Evolutionary conservation across 2,113 vertebrate species (phyloP).

Genomic region (Oreochromis niloticus): DNA sequence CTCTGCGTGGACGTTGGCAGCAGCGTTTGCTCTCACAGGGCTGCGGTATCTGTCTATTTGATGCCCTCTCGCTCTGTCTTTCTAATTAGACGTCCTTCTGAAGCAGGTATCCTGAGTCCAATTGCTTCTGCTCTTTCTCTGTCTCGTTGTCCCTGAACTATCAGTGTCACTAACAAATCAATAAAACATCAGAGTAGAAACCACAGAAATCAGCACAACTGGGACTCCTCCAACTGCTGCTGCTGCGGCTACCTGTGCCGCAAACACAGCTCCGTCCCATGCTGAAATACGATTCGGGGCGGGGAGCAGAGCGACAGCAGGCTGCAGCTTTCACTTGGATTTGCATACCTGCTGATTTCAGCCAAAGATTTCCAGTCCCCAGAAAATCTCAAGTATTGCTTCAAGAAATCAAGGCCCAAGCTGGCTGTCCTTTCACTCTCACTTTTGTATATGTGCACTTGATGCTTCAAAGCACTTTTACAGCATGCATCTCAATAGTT

Average conservation of each 20-base stretch:
- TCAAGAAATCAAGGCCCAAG: not conserved
- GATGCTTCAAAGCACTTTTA: not conserved
- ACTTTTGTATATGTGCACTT: not conserved
- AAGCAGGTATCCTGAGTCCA: conserved; percentile 15
- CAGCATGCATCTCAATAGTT: not conserved
- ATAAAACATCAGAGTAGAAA: conserved; percentile 46
- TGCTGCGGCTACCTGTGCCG: conserved; percentile 26
- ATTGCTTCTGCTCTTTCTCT: not conserved
- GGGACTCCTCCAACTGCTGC: not conserved
- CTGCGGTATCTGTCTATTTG: conserved; percentile 16
- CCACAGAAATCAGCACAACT: conserved; percentile 49
- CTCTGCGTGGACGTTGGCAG: not conserved
- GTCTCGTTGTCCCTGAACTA: conserved; percentile 7
- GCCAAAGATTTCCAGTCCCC: not conserved
- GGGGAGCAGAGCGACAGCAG: not conserved
- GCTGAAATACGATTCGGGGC: not conserved
- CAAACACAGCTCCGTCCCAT: not conserved
- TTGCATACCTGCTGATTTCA: not conserved
- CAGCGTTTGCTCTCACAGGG: not conserved
- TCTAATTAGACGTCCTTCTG: conserved; percentile 41
- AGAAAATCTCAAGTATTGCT: not conserved
- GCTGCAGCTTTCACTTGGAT: not conserved
- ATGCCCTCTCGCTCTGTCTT: conserved; percentile 11
- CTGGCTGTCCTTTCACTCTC: not conserved
- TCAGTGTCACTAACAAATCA: conserved; percentile 47